phyloP scores from a whole-genome alignment of 1,140 invertebrate genomes.

The Orius laevigatus region DNA sequence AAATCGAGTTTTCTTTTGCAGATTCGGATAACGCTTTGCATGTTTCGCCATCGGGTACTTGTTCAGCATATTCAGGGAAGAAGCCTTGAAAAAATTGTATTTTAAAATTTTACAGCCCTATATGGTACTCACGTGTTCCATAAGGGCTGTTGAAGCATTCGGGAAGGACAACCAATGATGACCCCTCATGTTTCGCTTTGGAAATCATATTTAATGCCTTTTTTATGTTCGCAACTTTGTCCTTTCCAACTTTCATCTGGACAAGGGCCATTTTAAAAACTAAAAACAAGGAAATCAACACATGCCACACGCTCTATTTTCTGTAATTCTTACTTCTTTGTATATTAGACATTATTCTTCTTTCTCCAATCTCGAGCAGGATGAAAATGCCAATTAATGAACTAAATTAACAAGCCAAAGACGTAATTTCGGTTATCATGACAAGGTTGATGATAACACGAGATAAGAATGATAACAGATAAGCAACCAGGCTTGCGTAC shows the following conservation, averaged over 20 bases:
- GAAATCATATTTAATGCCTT: constrained; percentile 54
- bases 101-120: no score
- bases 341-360: no score
- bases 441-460: no score
- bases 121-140: constrained; percentile 57
- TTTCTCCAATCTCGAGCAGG: no score
- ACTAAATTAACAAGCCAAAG: no score
- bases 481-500: no score
- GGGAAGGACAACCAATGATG: constrained; percentile 63
- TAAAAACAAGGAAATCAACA: constrained; percentile 11
- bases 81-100: no score
- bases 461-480: no score
- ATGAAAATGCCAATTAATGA: no score
- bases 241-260: constrained; percentile 55
- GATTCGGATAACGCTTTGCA: constrained; percentile 47
- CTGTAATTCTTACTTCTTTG: neutral
- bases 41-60: constrained; percentile 59
- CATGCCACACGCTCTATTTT: no score
- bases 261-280: constrained; percentile 50
- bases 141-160: constrained; percentile 94
- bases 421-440: no score
- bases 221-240: constrained; percentile 59
- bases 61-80: constrained; percentile 75
- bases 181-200: constrained; percentile 53
- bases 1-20: constrained; percentile 63